These are phyloP conservation scores for Lycocerus yunnanus DNA, from an alignment of 2,888 invertebrate genomes.

Conservation along the genomic window DNA sequence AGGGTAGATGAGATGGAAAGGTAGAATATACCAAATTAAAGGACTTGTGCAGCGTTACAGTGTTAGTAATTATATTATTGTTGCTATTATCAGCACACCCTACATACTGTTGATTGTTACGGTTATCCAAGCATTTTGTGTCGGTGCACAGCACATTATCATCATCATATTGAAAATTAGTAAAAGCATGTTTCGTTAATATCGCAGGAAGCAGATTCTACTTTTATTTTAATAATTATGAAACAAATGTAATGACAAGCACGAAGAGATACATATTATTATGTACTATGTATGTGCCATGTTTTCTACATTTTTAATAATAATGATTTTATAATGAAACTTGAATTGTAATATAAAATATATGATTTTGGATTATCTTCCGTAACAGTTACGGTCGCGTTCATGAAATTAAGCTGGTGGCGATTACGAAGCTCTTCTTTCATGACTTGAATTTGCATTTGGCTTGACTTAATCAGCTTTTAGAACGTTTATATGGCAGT, in stretches of 20 bases:
- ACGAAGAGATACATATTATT: not conserved
- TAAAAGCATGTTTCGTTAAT: not conserved
- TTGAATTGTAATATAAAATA: constrained; percentile 37
- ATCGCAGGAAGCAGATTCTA: not conserved
- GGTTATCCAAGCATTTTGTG: not conserved
- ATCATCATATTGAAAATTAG: not conserved
- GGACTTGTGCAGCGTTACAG: not conserved
- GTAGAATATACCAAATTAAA: not conserved
- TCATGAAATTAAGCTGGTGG: constrained; percentile 40
- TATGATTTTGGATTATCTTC: constrained; percentile 32
- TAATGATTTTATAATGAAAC: constrained; percentile 37
- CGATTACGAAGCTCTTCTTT: constrained; percentile 43
- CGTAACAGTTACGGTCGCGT: constrained; percentile 31
- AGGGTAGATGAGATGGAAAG: not conserved
- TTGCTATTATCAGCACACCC: not conserved
- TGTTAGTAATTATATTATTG: not conserved
- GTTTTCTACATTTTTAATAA: no score
- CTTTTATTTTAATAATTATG: not conserved
- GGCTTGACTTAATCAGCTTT: constrained; percentile 43
- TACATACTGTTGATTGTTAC: not conserved
- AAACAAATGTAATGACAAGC: not conserved
- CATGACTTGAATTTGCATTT: constrained; percentile 42
- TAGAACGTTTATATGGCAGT: constrained; percentile 38
- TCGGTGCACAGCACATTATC: not conserved
- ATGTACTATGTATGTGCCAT: no score